Evolutionary conservation across 2,888 invertebrate genomes (phyloP), one percentile per base, ranked within the genome.

Genomic region (Eustalomyia histrio): DNA sequence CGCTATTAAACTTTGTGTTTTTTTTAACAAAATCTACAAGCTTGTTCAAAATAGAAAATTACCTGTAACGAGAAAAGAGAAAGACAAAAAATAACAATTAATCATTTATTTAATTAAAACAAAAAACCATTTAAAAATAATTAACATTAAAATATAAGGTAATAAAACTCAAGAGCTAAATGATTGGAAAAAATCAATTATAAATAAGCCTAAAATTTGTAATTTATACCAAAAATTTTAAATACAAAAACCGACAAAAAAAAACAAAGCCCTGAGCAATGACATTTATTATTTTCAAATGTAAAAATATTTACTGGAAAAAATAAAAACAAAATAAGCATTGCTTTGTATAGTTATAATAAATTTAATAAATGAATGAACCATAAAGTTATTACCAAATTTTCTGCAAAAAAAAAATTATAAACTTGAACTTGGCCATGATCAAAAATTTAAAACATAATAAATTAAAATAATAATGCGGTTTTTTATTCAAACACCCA

Each of bases 11-110:
- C 9, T 35, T 35, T 10, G 3, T 43, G 14, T 43, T 47, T 47
- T 14, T 47, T 47, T 47, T n/a, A 53, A 65, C 24, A 67, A 67
- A 67, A 67, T 55, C 35, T 39, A 35, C 65, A 12, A 65, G 53
- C 10, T 65, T 12, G 12, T 12, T 53, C 16, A 64, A n/a, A 33
- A 60, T 21, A 55, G 43, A 55, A 60, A 39, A n/a, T 71, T 80
- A 80, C 79, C 79, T 75, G 75, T 14, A 80, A 75, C 33, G 64
- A 72, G 14, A 61, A 7, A 55, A 55, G 18, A 53, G 57, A 57
- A 18, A 35, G n/a, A 61, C 39, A 58, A 52, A 50, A 24, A 53
- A 53, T 0, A 58, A 17, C 47, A 14, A 68, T 64, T 69, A 64
- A 65, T 79, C 39, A 74, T 64, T 33, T 64, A 58, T 18, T 65